Evolutionary conservation across 2,888 invertebrate genomes (phyloP), one percentile per base, ranked within the genome.

Genomic region (Aquatica leii): DNA sequence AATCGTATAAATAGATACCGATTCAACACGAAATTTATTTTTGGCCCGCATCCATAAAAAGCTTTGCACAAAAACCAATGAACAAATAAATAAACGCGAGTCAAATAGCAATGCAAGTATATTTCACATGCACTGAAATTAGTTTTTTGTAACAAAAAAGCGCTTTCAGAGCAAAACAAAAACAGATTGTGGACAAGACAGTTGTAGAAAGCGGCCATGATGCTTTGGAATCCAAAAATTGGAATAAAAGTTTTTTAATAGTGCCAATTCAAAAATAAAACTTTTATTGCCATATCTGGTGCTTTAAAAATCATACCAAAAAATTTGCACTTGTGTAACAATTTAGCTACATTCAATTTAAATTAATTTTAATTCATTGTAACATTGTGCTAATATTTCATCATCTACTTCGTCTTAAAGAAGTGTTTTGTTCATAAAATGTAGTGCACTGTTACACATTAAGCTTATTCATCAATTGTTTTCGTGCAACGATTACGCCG

Each of bases 401-500:
- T 6, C 6, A 6, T 24, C 2, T 24, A 46, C 46, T 20, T 46
- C 46, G 46, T 8, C 17, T 17, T 20, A 46, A 17, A n/a, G 20
- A 46, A 46, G 20, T 18, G 15, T 14, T 43, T 18, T 46, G 18
- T 4, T 46, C 18, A 46, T 8, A 46, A 15, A 11, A 18, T 46
- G 46, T 18, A 46, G 18, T 46, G 46, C 20, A 46, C 46, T 20
- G 17, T 46, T 18, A 4, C 18, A 46, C 17, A 43, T 18, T 46
- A 18, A 46, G 20, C 46, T 18, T 18, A 46, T n/a, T n/a, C n/a
- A 46, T n/a, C 20, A n/a, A 17, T 48, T 21, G 41, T 35, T 34
- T 37, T 51, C 37, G 51, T 58, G 75, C 75, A 74, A 71, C 59
- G 48, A 31, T 49, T 55, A 53, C 41, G 55, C 49, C 63, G 49